Evolutionary conservation across 2,113 vertebrate species (phyloP), one percentile per base, ranked within the genome.

Genomic region (Dasyprocta punctata): DNA sequence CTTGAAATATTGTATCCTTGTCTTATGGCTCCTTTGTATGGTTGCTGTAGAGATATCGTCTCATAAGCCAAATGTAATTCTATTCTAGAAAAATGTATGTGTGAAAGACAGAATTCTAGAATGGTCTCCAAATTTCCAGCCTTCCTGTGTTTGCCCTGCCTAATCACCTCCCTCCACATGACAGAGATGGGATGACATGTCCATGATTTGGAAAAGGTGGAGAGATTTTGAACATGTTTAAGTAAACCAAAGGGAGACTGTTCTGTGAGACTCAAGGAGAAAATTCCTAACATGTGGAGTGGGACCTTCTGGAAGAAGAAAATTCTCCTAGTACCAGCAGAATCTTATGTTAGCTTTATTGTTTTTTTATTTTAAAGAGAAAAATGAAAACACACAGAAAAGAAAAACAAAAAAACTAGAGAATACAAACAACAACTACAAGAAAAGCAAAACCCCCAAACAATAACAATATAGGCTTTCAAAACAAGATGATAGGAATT

Each of bases 161-260:
- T 41, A 67, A 80, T 28, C 13, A 3, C 0, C 11, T 0, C 1
- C 44, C 17, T 92, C 33, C 30, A 56, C 4, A 26, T 73, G 17
- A 36, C 36, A 67, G 61, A 71, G 14, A 41, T 58, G 24, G 24
- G 30, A 33, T 77, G 41, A 61, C 38, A 77, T 3, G 36, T 8
- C 26, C 44, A 78, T 78, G 4, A 90, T 58, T 67, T 26, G 87
- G 11, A 30, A 96, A 89, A 63, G 52, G 52, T 60, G 28, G 84
- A 86, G 78, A 28, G 7, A 52, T 83, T 75, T 95, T 95, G 11
- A 90, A n/a, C 41, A 4, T 65, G n/a, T 87, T 94, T 63, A 73
- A 12, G 28, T 81, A 61, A 92, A 82, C 17, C 38, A 82, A 88
- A 56, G 13, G 8, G 41, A 61, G 6, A 47, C 60, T 44, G 71